phyloP scores from a whole-genome alignment of 2,113 vertebrate species.

The Stegostoma tigrinum region DNA sequence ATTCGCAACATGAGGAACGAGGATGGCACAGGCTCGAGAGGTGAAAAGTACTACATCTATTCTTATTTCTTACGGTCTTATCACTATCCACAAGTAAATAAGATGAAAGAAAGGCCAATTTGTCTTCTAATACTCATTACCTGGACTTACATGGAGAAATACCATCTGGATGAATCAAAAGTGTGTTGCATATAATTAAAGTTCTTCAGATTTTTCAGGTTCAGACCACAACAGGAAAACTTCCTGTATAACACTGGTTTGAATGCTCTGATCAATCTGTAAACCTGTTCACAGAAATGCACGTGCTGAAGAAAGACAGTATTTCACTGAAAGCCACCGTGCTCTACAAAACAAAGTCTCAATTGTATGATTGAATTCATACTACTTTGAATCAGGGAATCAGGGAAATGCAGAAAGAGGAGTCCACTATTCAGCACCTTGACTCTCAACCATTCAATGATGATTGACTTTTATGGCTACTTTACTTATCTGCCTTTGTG shows the following conservation, averaged over 20 bases:
- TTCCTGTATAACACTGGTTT: neutral
- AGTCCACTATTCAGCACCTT: neutral
- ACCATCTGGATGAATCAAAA: neutral
- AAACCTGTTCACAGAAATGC: neutral
- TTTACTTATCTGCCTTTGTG: neutral
- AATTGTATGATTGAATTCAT: neutral
- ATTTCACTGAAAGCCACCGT: neutral
- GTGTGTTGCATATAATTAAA: too few relatives aligned
- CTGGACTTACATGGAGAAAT: too few relatives aligned
- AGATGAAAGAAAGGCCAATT: neutral
- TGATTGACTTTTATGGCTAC: neutral
- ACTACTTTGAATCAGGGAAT: neutral
- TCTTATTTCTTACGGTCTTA: too few relatives aligned
- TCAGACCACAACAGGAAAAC: neutral
- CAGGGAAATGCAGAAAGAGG: too few relatives aligned
- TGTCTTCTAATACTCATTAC: neutral
- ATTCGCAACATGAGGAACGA: neutral
- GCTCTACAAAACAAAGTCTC: neutral
- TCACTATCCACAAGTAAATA: neutral
- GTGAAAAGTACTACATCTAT: too few relatives aligned
- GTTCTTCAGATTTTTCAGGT: neutral
- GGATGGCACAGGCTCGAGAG: too few relatives aligned
- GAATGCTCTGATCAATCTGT: too few relatives aligned
- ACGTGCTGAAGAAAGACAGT: neutral
- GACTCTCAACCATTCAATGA: neutral